These are phyloP conservation scores for Saxidomus purpurata DNA, from an alignment of 1,140 invertebrate genomes.

Conservation along the genomic window DNA sequence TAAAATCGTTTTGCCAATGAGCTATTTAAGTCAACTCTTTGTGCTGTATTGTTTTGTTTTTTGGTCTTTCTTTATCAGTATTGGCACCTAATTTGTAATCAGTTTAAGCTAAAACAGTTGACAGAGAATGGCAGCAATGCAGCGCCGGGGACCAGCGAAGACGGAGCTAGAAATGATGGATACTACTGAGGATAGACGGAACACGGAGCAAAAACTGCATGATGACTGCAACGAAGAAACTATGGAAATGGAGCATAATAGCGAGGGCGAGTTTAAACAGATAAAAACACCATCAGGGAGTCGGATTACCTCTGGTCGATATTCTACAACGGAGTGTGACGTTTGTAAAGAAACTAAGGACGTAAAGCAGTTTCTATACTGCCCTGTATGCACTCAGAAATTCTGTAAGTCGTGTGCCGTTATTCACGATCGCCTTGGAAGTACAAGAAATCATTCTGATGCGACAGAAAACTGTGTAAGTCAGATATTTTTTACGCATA, in stretches of 20 bases:
- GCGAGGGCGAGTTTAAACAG: not conserved
- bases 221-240: not conserved
- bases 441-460: not conserved
- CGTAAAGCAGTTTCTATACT: not conserved
- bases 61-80: too few relatives aligned
- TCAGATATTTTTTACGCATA: not conserved
- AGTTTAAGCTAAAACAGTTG: not conserved
- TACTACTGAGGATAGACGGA: not conserved
- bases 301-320: not conserved
- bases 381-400: not conserved
- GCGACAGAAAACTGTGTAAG: conserved; percentile 23
- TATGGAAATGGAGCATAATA: not conserved
- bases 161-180: not conserved
- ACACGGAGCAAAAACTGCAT: not conserved
- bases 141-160: not conserved
- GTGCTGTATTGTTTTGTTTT: too few relatives aligned
- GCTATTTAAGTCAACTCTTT: too few relatives aligned
- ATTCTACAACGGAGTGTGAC: not conserved
- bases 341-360: not conserved
- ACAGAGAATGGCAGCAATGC: not conserved
- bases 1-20: too few relatives aligned
- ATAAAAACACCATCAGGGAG: not conserved
- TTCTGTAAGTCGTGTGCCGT: not conserved
- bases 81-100: too few relatives aligned
- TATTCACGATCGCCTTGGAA: conserved; percentile 6